phyloP scores from a whole-genome alignment of 2,797 vertebrate genomes.

The Sebastes iracundus region DNA sequence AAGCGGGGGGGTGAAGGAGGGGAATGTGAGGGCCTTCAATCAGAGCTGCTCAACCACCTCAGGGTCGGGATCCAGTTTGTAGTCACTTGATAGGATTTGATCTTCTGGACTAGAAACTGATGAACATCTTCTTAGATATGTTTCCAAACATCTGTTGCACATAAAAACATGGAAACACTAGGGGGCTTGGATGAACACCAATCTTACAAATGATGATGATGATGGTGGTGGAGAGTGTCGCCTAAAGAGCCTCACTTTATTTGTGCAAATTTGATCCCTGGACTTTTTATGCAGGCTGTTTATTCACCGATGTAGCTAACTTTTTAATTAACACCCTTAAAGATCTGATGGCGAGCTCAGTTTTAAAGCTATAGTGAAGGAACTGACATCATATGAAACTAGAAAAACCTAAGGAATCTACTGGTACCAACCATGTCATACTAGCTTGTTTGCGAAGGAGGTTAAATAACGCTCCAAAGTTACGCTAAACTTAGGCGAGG shows the following conservation, averaged over 20 bases:
- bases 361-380: too few species aligned
- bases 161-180: neutral
- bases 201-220: neutral
- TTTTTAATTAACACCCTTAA: too few species aligned
- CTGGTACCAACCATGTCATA: too few species aligned
- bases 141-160: neutral
- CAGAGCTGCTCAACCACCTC: neutral
- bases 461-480: too few species aligned
- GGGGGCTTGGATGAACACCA: neutral
- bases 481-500: too few species aligned
- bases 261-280: neutral
- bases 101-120: neutral
- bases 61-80: neutral
- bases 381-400: too few species aligned
- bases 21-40: neutral
- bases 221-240: neutral
- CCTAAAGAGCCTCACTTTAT: neutral
- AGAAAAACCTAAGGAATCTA: too few species aligned
- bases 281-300: neutral
- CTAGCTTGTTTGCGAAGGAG: too few species aligned
- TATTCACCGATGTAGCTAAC: neutral
- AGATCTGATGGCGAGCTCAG: too few species aligned
- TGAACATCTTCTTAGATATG: neutral
- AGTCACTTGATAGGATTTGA: neutral
- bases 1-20: neutral